These are phyloP conservation scores for Hemicordylus capensis DNA, from an alignment of 2,113 vertebrate genomes.

Conservation along the genomic window DNA sequence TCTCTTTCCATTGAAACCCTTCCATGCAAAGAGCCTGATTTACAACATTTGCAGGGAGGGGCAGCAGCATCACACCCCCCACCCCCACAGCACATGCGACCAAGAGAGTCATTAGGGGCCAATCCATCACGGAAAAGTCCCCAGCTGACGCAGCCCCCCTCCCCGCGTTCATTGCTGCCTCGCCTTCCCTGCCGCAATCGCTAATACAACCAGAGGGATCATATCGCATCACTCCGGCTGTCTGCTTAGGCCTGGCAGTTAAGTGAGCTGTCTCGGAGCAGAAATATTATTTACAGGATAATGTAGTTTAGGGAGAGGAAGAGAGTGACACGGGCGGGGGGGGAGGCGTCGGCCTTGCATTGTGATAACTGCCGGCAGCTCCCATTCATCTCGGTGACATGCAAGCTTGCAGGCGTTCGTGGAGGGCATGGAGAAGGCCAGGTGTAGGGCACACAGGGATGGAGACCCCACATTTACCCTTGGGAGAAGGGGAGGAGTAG, in stretches of 20 bases:
- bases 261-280: conserved; percentile 49
- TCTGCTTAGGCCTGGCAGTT: conserved; percentile 12
- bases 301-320: conserved; percentile 13
- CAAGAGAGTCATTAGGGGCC: conserved; percentile 21
- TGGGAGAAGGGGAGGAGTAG: not conserved
- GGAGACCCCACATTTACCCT: not conserved
- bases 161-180: conserved; percentile 21
- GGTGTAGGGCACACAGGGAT: rapidly evolving
- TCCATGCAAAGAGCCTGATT: conserved; percentile 30
- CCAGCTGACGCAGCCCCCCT: conserved; percentile 6
- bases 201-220: not conserved
- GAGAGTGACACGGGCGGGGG: not conserved
- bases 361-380: conserved; percentile 4
- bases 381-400: not conserved
- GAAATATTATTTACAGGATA: conserved; percentile 53
- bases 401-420: not conserved
- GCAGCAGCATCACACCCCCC: conserved; percentile 19
- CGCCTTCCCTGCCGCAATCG: not conserved
- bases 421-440: rapidly evolving
- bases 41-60: not conserved
- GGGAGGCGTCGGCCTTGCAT: rapidly evolving
- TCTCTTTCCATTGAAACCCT: not conserved
- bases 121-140: conserved; percentile 27
- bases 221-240: conserved; percentile 1
- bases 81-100: not conserved